Percentiles rank a stretch among this genome's conserved stretches.
These are phyloP conservation scores for Chaetorhynchus papuensis DNA, from an alignment of 2,113 vertebrate species.

Conservation along the genomic window DNA sequence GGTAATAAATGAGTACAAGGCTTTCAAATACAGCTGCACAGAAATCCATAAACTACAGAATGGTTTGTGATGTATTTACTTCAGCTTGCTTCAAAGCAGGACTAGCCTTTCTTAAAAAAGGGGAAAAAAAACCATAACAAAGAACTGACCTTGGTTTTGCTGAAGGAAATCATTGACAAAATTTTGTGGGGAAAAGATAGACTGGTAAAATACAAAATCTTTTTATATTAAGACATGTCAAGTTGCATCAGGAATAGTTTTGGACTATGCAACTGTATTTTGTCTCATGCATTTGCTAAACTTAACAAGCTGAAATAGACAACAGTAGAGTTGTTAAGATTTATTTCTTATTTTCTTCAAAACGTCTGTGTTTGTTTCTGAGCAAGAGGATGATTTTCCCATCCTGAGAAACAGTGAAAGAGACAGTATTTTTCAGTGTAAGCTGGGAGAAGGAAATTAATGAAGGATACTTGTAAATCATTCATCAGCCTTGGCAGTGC, in stretches of 20 bases:
- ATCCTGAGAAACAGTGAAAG: not conserved
- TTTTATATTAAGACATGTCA: slow-evolving; percentile 48
- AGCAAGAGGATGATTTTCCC: not conserved
- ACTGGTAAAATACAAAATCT: slow-evolving; percentile 13
- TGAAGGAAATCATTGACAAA: slow-evolving; percentile 32
- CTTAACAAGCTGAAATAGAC: slow-evolving; percentile 35
- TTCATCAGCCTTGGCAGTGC: slow-evolving; percentile 39
- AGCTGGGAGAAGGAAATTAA: slow-evolving; percentile 39
- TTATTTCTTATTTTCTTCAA: slow-evolving; percentile 30
- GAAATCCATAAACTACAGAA: not conserved
- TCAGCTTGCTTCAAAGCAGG: not conserved
- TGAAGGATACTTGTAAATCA: slow-evolving; percentile 57
- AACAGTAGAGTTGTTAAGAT: slow-evolving; percentile 1
- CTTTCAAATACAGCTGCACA: not conserved
- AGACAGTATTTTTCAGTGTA: not conserved
- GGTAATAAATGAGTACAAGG: not conserved
- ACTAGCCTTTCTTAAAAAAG: not conserved
- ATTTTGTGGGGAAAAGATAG: not conserved
- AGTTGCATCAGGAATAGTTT: slow-evolving; percentile 19
- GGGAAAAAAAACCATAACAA: not conserved
- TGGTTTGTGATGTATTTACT: not conserved
- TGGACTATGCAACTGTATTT: slow-evolving; percentile 28
- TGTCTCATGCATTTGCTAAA: slow-evolving; percentile 38
- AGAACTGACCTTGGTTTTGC: not conserved
- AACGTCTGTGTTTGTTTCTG: not conserved